Base-by-base conservation (phyloP, 2,888 invertebrate species). In the Amitus sp. region DNA sequence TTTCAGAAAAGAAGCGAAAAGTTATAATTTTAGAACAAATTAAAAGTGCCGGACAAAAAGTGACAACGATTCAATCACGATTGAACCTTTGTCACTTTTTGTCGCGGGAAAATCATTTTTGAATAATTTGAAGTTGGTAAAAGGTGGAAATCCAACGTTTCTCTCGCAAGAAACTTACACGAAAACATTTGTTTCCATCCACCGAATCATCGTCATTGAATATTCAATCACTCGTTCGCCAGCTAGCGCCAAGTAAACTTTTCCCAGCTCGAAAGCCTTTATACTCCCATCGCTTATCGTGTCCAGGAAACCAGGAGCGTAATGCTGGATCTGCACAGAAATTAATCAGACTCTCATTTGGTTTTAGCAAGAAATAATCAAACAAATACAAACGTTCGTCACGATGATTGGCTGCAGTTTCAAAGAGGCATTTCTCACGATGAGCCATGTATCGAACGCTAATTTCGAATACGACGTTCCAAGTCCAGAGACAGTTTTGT, bases 141-240 rank as follows among this genome's bases (percentile, higher is more conserved):
- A n/a, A n/a, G n/a, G n/a, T n/a, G n/a, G n/a, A n/a, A n/a, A n/a
- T n/a, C n/a, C n/a, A n/a, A n/a, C n/a, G n/a, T n/a, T n/a, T n/a
- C n/a, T 23, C 23, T 23, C 23, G 4, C 23, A 5, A 7, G 23
- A 73, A 75, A 90, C 92, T 90, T 84, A 93, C 93, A 92, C 85
- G 84, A 93, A 91, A 54, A 93, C 89, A 84, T 91, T 90, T 50
- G 88, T 89, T 76, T 86, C 88, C 75, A 92, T 83, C 84, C 90
- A 90, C 62, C 87, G 85, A 7, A 74, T 60, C 30, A 68, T 71
- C 30, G 63, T 63, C 23, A 57, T 59, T 3, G 76, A 78, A 53
- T 73, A 67, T 63, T 78, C 74, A 39, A 72, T 62, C 37, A 73
- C 51, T 66, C 76, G 75, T 43, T 80, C 77, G 42, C 65, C 72